phyloP scores from a whole-genome alignment of 2,797 vertebrate species.

The Ceryle rudis region DNA sequence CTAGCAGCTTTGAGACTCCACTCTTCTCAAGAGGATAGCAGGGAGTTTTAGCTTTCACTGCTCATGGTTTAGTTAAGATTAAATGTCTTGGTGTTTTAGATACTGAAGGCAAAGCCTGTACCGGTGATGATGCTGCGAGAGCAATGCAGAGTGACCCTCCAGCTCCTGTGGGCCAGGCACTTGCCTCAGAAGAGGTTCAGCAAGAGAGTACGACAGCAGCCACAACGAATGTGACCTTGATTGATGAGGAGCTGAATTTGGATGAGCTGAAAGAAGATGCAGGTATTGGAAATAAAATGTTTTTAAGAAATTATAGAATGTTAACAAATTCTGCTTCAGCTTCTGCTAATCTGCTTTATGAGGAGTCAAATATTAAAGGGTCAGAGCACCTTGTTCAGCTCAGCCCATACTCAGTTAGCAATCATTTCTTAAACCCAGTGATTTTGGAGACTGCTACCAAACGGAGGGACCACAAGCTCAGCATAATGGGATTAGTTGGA shows the following conservation, averaged over 20 bases:
- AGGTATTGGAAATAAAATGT: constrained; percentile 68
- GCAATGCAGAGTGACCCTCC: constrained; percentile 58
- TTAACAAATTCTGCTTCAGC: background rate
- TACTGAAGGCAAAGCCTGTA: constrained; percentile 71
- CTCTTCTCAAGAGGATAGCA: background rate
- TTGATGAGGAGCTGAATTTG: constrained; percentile 58
- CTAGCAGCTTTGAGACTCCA: background rate
- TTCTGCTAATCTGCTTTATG: background rate
- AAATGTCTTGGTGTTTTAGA: constrained; percentile 71
- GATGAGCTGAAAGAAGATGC: constrained; percentile 70
- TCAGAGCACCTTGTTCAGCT: background rate
- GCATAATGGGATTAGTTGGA: constrained; percentile 1
- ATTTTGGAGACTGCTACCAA: background rate
- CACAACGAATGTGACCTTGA: constrained; percentile 26
- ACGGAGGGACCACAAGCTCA: background rate
- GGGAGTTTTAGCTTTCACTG: background rate
- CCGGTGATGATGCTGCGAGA: constrained; percentile 48
- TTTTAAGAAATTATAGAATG: background rate
- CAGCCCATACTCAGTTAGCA: background rate
- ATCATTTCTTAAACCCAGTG: background rate
- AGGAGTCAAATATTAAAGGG: background rate
- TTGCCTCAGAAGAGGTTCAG: constrained; percentile 58
- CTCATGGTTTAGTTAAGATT: background rate
- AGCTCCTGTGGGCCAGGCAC: constrained; percentile 65
- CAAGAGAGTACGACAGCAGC: constrained; percentile 51